Evolutionary conservation across 2,888 invertebrate genomes (phyloP).

Genomic region (Drepanosiphum platanoidis): DNA sequence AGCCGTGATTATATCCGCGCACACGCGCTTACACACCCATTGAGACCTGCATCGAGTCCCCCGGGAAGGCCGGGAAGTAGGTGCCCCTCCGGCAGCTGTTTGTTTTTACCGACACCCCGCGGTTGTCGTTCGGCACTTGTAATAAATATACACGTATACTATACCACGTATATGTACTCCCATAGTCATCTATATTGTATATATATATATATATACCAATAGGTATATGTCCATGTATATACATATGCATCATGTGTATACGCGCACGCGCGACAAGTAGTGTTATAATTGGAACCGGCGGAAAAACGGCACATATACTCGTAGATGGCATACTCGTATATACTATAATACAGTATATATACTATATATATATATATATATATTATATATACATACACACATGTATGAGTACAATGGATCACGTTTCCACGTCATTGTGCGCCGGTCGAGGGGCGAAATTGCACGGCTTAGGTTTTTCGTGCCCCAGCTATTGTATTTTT

Average conservation of each 20-base stretch:
- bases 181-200: too few species aligned
- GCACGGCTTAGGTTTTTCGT: conserved; percentile 37
- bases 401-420: conserved; percentile 58
- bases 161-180: background rate
- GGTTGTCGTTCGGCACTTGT: conserved; percentile 47
- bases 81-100: conserved; percentile 53
- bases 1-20: conserved; percentile 22
- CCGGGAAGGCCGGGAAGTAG: background rate
- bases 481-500: conserved; percentile 30
- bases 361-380: too few species aligned
- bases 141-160: conserved; percentile 43
- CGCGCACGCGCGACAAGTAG: conserved; percentile 47
- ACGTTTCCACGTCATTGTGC: conserved; percentile 34
- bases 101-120: conserved; percentile 59
- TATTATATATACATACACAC: too few species aligned
- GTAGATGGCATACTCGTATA: too few species aligned
- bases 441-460: conserved; percentile 36
- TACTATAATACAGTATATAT: background rate
- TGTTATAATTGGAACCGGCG: conserved; percentile 58
- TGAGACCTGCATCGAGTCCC: conserved; percentile 37
- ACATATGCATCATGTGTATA: too few species aligned
- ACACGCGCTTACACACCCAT: background rate
- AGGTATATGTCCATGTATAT: too few species aligned
- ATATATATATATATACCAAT: too few species aligned
- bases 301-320: too few species aligned